Evolutionary conservation across 2,888 invertebrate species (phyloP), one percentile per base, ranked within the genome.

Genomic region (Brenthis daphne): DNA sequence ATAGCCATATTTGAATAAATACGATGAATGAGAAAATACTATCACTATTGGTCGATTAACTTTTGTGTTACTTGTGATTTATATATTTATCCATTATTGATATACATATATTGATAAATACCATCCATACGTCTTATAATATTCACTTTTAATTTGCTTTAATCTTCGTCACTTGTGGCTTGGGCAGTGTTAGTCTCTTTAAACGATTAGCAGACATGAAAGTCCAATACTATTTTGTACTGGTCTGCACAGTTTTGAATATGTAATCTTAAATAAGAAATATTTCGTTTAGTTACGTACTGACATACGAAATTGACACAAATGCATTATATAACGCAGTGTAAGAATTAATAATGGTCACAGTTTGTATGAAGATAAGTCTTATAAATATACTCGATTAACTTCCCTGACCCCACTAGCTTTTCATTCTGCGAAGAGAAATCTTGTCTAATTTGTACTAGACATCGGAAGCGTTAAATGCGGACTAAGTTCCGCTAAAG

Each of bases 191-290:
- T 63, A 13, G 29, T 65, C 43, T 64, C 37, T 57, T 64, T 58
- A 66, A 58, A 71, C 55, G 55, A 60, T 71, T 66, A 58, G 37
- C 57, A 64, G 60, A 50, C 60, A 65, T 67, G 68, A 71, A 71
- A 64, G 53, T 57, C 53, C 37, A 43, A 60, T 55, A 60, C 20
- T 48, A 56, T 50, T 55, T 20, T 51, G 68, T 71, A 71, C 64
- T 53, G 55, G 55, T 60, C 16, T 65, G 64, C 60, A 61, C 66
- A 16, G n/a, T 16, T 43, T 24, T 6, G n/a, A 60, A 29, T 11
- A 48, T 3, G 11, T 11, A 14, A 29, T 24, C 48, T 43, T 43
- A 43, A 43, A 43, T 43, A 43, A 11, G 8, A 43, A 43, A 43
- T 43, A 11, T 43, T 43, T 8, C 2, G 0, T 43, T 43, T 43